Base-by-base conservation (phyloP, 2,888 invertebrate species). In the Cetonia aurata region DNA sequence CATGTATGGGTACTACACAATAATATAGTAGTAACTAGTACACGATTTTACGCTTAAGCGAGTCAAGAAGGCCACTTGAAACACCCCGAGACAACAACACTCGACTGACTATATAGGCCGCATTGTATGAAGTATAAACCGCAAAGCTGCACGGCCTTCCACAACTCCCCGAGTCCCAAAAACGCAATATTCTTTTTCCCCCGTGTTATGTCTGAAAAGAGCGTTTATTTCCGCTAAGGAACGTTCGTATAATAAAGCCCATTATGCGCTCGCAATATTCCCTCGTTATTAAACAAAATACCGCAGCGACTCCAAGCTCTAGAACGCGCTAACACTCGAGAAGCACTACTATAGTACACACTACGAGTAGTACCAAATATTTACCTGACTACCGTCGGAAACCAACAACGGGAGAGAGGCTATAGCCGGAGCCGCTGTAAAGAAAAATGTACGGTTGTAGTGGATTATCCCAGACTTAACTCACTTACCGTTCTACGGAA, bases 1-100 rank as follows among this genome's bases (percentile, higher is more conserved):
- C 25, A 25, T 25, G 25, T 4, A 25, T 25, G 25, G 25, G 4
- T 25, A 25, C 3, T 25, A 25, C 25, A 25, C 25, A 25, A 25
- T 25, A 25, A 25, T 46, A 53, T 19, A 3, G 25, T 25, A 25
- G 3, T 25, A 25, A 25, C 25, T 25, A 25, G 53, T 53, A 53
- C 53, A 53, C 53, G 53, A 67, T 65, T 69, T 70, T 65, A 65
- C 70, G 70, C 70, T 62, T 52, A 70, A 55, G 53, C 56, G 70
- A 70, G 70, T 70, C 70, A 70, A 70, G 56, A 33, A 70, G 70
- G 62, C 33, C 68, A 57, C 68, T 68, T 53, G 46, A 65, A 56
- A 62, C 65, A 52, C 65, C 59, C 15, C 69, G 50, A 59, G 9
- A 15, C 15, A 19, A 8, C 6, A 25, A 25, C 25, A 25, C 25